phyloP scores from a whole-genome alignment of 1,140 invertebrate genomes.

The silkworm (Bombyx mori) region ASM3026992v2 NC_085114.1:6935001-6935500 shows the following conservation, averaged over 20 bases:
- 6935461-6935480: no score
- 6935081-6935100: not conserved
- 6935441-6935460: no score
- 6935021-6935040: not conserved
- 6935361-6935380: no score
- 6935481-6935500: no score
- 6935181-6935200: slow-evolving; percentile 27
- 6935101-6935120: slow-evolving; percentile 23
- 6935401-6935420: no score
- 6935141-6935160: slow-evolving; percentile 34
- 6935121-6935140: slow-evolving; percentile 42
- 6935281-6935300: no score
- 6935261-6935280: no score
- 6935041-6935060: not conserved
- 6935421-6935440: no score
- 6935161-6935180: slow-evolving; percentile 41
- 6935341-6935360: no score
- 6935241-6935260: slow-evolving; percentile 1
- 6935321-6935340: no score
- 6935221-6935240: slow-evolving; percentile 38
- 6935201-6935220: slow-evolving; percentile 33
- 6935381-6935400: no score
- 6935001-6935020: not conserved
- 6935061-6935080: not conserved
- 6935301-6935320: no score